Evolutionary conservation across 2,888 invertebrate genomes (phyloP), one percentile per base, ranked within the genome.

Genomic region (Temnothorax ravouxi): DNA sequence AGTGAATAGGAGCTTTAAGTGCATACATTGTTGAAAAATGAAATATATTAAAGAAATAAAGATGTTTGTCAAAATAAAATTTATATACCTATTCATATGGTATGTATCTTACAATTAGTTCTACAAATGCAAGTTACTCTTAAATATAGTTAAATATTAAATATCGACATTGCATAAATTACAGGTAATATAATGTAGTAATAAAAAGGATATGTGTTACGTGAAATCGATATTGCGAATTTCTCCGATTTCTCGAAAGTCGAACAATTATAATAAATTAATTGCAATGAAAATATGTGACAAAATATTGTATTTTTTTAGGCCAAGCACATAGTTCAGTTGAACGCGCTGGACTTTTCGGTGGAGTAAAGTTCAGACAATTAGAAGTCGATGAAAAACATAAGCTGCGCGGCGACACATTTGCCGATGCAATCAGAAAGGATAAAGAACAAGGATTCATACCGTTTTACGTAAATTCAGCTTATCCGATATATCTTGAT

Each of bases 321-420:
- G 97, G 97, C 88, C 98, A 99, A 96, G 97, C 99, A 0, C 99
- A 99, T 95, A 98, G 98, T 0, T 98, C 98, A 0, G 99, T 99
- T 5, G 99, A 99, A 95, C 96, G 99, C 50, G 99, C 99, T 38
- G 98, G 98, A 0, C 96, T 99, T 61, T 95, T 99, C 84, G 98
- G 98, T 1, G 98, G 98, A n/a, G 97, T 99, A 3, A 96, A 96
- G 91, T 95, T 99, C 91, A 96, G 98, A 25, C 95, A 96, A 0
- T 95, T 99, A 71, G 96, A 96, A 50, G 96, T 97, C 0, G 98
- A 98, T 94, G 95, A 95, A 18, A 96, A 97, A 87, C 97, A 97
- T 91, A 96, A 96, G 83, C 95, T 99, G 41, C 96, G 97, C 38
- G 98, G 98, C 11, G 97, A 97, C 64, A 96, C 97, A 1, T 94